Evolutionary conservation across 2,888 invertebrate species (phyloP).

Genomic region (Harpalus rufipes): DNA sequence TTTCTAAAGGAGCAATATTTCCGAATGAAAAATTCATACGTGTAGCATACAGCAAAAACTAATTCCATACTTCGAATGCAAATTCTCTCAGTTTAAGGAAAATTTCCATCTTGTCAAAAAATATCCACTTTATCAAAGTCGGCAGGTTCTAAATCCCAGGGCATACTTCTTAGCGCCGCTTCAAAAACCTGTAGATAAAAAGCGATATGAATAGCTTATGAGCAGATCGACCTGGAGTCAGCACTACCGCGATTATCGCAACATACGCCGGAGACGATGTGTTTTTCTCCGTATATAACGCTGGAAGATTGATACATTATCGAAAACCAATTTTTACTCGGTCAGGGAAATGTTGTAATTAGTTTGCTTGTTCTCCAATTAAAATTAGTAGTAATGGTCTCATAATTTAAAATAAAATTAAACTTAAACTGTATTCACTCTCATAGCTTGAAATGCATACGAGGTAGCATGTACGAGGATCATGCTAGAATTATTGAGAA

Average conservation of each 20-base stretch:
- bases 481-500: too few relatives aligned
- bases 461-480: too few relatives aligned
- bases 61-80: constrained; percentile 64
- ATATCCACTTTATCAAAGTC: constrained; percentile 67
- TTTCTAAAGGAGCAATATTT: constrained; percentile 54
- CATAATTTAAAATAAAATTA: too few relatives aligned
- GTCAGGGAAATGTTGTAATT: too few relatives aligned
- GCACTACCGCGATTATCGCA: constrained; percentile 27
- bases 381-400: too few relatives aligned
- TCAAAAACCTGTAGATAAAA: constrained; percentile 67
- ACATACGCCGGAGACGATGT: constrained; percentile 1
- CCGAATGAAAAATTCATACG: constrained; percentile 63
- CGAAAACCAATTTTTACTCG: neutral
- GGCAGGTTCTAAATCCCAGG: constrained; percentile 64
- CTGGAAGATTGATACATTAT: neutral
- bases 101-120: constrained; percentile 66
- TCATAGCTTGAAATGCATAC: too few relatives aligned
- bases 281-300: neutral
- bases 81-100: constrained; percentile 62
- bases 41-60: constrained; percentile 58
- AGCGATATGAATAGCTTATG: constrained; percentile 67
- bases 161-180: constrained; percentile 62
- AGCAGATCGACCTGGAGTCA: constrained; percentile 52
- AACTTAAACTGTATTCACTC: too few relatives aligned
- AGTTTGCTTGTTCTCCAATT: too few relatives aligned